phyloP scores from a whole-genome alignment of 2,888 invertebrate species.

The Xanthia togata region DNA sequence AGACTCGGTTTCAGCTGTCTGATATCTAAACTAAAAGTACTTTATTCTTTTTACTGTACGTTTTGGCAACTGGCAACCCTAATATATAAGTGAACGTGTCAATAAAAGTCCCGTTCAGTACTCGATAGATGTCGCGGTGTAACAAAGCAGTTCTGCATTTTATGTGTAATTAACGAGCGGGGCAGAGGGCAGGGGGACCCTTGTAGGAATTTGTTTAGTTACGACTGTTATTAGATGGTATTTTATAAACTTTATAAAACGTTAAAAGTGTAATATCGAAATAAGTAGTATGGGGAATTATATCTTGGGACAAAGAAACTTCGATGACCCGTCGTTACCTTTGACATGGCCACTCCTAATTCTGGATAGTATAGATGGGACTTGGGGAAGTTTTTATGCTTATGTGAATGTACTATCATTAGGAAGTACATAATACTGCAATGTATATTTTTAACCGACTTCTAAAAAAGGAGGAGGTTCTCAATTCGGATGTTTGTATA shows the following conservation, averaged over 20 bases:
- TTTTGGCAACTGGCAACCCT: slow-evolving; percentile 69
- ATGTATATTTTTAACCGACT: too few relatives aligned
- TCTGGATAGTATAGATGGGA: background rate
- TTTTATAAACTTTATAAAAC: slow-evolving; percentile 14
- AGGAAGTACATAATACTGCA: background rate
- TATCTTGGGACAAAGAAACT: background rate
- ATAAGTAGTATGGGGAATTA: background rate
- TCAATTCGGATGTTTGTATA: too few relatives aligned
- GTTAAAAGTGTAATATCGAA: background rate
- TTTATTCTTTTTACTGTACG: slow-evolving; percentile 11
- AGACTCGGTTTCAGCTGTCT: background rate
- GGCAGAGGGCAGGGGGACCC: slow-evolving; percentile 34
- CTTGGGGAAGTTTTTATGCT: background rate
- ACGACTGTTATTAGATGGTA: slow-evolving; percentile 13
- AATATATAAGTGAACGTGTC: slow-evolving; percentile 77
- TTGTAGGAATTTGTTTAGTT: slow-evolving; percentile 47
- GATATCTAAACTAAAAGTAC: background rate
- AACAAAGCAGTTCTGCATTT: slow-evolving; percentile 83
- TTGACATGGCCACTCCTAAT: background rate
- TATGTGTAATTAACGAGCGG: slow-evolving; percentile 83
- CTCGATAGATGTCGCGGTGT: slow-evolving; percentile 81
- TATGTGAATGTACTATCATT: background rate
- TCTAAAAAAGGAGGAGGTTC: too few relatives aligned
- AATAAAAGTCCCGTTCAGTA: slow-evolving; percentile 83
- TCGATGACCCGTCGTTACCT: slow-evolving; percentile 2